A percentile compares a stretch with the other conserved stretches of the same genome.
These are phyloP conservation scores for Barnardius zonarius DNA, from an alignment of 2,113 vertebrate genomes.

Conservation along the genomic window DNA sequence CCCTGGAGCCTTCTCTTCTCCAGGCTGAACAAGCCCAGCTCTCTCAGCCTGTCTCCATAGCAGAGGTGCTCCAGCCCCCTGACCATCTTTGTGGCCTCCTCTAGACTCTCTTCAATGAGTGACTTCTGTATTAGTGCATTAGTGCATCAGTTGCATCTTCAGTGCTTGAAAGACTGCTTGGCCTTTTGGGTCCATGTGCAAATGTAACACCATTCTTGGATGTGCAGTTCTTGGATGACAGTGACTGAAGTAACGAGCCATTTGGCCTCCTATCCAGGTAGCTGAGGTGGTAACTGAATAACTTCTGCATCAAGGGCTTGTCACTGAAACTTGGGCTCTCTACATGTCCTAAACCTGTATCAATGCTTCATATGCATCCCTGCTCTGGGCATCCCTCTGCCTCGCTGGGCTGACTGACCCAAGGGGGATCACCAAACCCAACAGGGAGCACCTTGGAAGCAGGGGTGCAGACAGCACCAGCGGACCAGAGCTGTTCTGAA, in stretches of 20 bases:
- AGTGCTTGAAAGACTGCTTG: background rate
- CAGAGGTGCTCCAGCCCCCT: background rate
- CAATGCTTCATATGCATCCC: background rate
- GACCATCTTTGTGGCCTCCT: background rate
- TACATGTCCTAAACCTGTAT: background rate
- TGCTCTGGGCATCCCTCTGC: background rate
- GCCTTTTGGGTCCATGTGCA: background rate
- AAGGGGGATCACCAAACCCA: background rate
- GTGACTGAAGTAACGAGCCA: background rate
- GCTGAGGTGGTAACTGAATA: background rate
- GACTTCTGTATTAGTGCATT: background rate
- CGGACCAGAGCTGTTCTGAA: background rate
- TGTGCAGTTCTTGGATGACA: background rate
- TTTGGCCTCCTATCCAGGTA: no score
- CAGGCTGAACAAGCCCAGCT: background rate
- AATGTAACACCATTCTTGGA: accelerated
- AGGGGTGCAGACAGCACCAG: background rate
- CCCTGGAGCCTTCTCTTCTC: background rate
- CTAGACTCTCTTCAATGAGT: background rate
- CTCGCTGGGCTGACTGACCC: background rate
- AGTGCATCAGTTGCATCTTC: background rate
- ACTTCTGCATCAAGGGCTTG: background rate
- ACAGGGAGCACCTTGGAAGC: background rate
- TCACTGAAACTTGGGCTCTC: background rate
- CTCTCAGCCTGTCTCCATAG: background rate